These are phyloP conservation scores for Drosophila varians DNA, from an alignment of 1,140 invertebrate genomes.

Conservation along the genomic window DNA sequence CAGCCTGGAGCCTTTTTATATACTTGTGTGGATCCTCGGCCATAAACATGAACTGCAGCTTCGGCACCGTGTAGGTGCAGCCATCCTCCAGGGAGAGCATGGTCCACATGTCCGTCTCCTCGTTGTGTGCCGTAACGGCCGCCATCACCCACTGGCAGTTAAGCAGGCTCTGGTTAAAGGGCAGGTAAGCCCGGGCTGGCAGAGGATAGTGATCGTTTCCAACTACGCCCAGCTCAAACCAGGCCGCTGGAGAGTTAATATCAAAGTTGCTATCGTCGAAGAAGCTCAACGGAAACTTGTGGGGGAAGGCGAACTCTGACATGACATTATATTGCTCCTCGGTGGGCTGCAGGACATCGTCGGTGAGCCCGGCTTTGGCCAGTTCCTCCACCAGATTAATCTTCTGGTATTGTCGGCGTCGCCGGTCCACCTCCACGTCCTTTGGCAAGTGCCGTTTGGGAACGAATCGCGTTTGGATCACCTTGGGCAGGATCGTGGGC, in stretches of 20 bases:
- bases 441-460: conserved; percentile 68
- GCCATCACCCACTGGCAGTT: conserved; percentile 68
- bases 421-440: conserved; percentile 76
- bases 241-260: conserved; percentile 62
- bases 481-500: conserved; percentile 74
- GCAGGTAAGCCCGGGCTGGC: conserved; percentile 67
- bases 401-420: conserved; percentile 61
- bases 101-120: conserved; percentile 52
- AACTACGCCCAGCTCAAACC: conserved; percentile 70
- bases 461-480: conserved; percentile 68
- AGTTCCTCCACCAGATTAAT: conserved; percentile 62
- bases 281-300: conserved; percentile 75
- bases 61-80: conserved; percentile 61
- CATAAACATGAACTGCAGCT: conserved; percentile 77
- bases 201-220: conserved; percentile 60
- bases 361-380: conserved; percentile 49
- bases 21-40: conserved; percentile 74
- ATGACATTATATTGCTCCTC: conserved; percentile 69
- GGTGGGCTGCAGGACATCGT: conserved; percentile 61
- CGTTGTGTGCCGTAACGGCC: conserved; percentile 53
- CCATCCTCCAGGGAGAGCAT: conserved; percentile 58
- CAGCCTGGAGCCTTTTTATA: conserved; percentile 58
- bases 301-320: conserved; percentile 70
- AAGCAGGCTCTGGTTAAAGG: conserved; percentile 51
- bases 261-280: conserved; percentile 76